phyloP scores from a whole-genome alignment of 2,888 invertebrate species.

The Tenthredo mesomela region DNA sequence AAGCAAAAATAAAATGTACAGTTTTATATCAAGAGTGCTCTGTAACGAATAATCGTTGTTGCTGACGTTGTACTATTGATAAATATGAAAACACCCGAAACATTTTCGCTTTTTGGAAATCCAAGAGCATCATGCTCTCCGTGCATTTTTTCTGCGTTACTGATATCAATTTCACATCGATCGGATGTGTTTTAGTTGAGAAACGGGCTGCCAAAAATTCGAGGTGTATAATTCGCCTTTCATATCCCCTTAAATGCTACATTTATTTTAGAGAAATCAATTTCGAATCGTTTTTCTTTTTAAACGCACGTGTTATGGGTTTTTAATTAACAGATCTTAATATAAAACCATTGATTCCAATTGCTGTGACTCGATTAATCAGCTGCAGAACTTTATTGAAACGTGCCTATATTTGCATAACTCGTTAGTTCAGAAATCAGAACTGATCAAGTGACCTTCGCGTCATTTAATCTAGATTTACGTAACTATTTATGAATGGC shows the following conservation, averaged over 20 bases:
- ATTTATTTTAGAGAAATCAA: background rate
- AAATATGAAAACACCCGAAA: no score
- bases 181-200: no score
- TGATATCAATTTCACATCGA: no score
- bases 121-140: no score
- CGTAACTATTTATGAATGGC: slow-evolving; percentile 32
- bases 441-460: background rate
- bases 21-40: no score
- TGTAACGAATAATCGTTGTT: no score
- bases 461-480: slow-evolving; percentile 19
- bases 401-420: slow-evolving; percentile 23
- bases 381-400: background rate
- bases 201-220: no score
- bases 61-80: no score
- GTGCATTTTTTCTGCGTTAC: no score
- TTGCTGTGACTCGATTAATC: background rate
- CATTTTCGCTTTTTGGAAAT: no score
- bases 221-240: no score
- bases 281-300: background rate
- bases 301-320: background rate
- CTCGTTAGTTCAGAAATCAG: slow-evolving; percentile 25
- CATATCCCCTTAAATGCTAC: background rate
- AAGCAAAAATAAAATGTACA: no score
- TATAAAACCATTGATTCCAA: background rate
- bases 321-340: background rate